These are phyloP conservation scores for Lordiphosa clarofinis DNA, from an alignment of 1,140 invertebrate genomes.

Conservation along the genomic window DNA sequence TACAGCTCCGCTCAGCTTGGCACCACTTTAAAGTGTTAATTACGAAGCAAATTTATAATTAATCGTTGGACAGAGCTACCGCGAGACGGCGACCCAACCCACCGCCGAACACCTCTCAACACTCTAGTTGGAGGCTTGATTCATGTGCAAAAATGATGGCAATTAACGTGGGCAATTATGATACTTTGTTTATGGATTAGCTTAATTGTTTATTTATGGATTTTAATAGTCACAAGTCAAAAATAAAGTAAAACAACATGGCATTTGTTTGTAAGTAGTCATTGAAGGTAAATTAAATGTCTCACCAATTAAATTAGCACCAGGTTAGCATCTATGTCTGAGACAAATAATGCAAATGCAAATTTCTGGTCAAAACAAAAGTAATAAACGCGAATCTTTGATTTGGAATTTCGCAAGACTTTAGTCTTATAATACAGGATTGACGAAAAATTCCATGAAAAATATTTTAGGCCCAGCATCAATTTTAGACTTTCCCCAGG, in stretches of 20 bases:
- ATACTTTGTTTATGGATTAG: conserved; percentile 69
- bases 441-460: too few relatives aligned
- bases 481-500: too few relatives aligned
- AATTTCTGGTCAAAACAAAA: too few relatives aligned
- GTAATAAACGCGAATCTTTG: too few relatives aligned
- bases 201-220: conserved; percentile 71
- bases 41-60: conserved; percentile 78
- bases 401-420: background rate
- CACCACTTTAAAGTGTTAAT: conserved; percentile 73
- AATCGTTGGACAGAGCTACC: conserved; percentile 41
- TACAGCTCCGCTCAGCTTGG: conserved; percentile 22
- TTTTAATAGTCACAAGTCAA: conserved; percentile 36
- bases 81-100: conserved; percentile 13
- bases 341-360: too few relatives aligned
- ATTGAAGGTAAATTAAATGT: background rate
- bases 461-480: too few relatives aligned
- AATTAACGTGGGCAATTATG: conserved; percentile 74
- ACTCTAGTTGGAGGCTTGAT: conserved; percentile 38
- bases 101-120: conserved; percentile 15
- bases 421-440: too few relatives aligned
- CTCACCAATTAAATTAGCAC: too few relatives aligned
- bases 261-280: conserved; percentile 1
- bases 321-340: too few relatives aligned
- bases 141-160: conserved; percentile 69
- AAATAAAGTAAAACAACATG: conserved; percentile 2